A percentile compares a stretch with the other conserved stretches of the same genome.
These are phyloP conservation scores for Lithophane leautieri DNA, from an alignment of 2,888 invertebrate genomes.

Conservation along the genomic window DNA sequence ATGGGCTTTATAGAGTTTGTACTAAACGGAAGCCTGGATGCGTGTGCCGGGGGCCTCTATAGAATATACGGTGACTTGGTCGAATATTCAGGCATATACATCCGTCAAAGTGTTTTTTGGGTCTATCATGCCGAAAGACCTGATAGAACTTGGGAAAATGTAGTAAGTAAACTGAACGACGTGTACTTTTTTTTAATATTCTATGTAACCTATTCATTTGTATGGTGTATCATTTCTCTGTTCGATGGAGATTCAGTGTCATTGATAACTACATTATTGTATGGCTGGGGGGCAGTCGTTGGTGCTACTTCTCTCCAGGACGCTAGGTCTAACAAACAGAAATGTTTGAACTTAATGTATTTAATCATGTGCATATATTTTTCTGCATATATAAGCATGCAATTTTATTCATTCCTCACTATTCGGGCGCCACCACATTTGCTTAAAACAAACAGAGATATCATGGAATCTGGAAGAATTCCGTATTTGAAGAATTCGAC, in stretches of 20 bases:
- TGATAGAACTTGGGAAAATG: slow-evolving; percentile 76
- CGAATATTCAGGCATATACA: slow-evolving; percentile 81
- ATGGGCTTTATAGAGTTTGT: slow-evolving; percentile 75
- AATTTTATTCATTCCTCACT: slow-evolving; percentile 82
- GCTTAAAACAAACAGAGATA: slow-evolving; percentile 74
- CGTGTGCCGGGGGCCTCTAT: slow-evolving; percentile 81
- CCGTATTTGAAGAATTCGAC: slow-evolving; percentile 69
- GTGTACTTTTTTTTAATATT: slow-evolving; percentile 80
- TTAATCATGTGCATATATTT: slow-evolving; percentile 78
- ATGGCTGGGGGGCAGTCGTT: slow-evolving; percentile 80
- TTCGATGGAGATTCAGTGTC: slow-evolving; percentile 72
- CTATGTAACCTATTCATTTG: slow-evolving; percentile 74
- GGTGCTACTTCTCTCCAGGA: slow-evolving; percentile 75
- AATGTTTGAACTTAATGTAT: slow-evolving; percentile 77
- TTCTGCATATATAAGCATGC: slow-evolving; percentile 78
- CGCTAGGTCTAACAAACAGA: slow-evolving; percentile 78
- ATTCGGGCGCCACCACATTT: slow-evolving; percentile 76
- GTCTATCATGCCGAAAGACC: slow-evolving; percentile 76
- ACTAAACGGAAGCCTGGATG: slow-evolving; percentile 79
- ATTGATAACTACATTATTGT: slow-evolving; percentile 71
- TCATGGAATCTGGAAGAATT: slow-evolving; percentile 75
- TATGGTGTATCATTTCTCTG: slow-evolving; percentile 73
- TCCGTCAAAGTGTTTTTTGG: slow-evolving; percentile 77
- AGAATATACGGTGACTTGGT: slow-evolving; percentile 78
- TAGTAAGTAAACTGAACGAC: slow-evolving; percentile 73